phyloP scores from a whole-genome alignment of 2,797 vertebrate species.

The Gymnoscopelus microlampas region DNA sequence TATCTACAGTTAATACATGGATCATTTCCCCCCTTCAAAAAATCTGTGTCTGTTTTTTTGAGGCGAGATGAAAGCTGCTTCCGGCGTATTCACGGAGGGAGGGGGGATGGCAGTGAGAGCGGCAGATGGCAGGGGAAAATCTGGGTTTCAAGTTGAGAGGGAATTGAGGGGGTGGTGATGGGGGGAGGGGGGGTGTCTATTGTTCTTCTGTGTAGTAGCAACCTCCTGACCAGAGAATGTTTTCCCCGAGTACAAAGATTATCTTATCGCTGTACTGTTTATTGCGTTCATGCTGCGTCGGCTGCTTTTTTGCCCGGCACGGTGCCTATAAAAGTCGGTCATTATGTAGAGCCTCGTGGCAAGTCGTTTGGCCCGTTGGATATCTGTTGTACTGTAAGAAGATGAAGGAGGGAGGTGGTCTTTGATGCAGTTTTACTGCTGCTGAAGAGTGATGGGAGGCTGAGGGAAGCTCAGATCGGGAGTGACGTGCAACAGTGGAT shows the following conservation, averaged over 20 bases:
- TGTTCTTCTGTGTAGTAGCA: not conserved
- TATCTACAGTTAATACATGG: conserved; percentile 17
- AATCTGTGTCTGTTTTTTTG: conserved; percentile 18
- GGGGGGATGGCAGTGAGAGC: not conserved
- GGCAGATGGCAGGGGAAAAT: conserved; percentile 27
- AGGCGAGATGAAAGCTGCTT: conserved; percentile 22
- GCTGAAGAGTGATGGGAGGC: too few relatives aligned
- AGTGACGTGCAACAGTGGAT: too few relatives aligned
- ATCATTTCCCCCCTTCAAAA: conserved; percentile 34
- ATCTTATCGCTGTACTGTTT: not conserved
- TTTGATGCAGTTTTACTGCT: too few relatives aligned
- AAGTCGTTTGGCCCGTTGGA: not conserved
- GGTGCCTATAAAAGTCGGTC: not conserved
- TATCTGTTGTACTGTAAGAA: not conserved
- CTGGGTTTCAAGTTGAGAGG: conserved; percentile 26
- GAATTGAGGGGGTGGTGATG: not conserved
- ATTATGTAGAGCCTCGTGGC: not conserved
- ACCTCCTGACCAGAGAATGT: conserved; percentile 8
- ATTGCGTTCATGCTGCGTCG: not conserved
- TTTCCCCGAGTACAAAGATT: not conserved
- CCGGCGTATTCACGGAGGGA: not conserved
- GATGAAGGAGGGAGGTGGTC: too few relatives aligned
- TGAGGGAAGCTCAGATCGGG: too few relatives aligned
- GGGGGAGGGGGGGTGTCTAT: conserved; percentile 1
- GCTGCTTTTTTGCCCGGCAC: not conserved